Evolutionary conservation across 1,140 invertebrate species (phyloP).

Genomic region (Drosophila nebulosa): DNA sequence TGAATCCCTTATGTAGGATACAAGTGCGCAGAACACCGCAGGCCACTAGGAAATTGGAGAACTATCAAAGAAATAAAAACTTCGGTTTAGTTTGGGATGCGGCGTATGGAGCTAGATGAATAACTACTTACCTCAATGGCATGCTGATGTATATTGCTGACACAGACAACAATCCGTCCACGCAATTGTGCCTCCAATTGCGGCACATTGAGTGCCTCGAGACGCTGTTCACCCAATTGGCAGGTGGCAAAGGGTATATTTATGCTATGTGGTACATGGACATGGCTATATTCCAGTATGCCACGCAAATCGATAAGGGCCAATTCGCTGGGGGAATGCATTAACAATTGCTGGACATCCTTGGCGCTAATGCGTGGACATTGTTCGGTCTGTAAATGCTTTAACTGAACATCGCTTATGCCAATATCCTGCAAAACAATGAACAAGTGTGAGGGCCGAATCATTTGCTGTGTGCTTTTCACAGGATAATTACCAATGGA

Average conservation of each 20-base stretch:
- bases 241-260: conserved; percentile 93
- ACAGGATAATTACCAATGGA: conserved; percentile 22
- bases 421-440: conserved; percentile 84
- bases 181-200: conserved; percentile 83
- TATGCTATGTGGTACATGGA: conserved; percentile 89
- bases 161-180: conserved; percentile 88
- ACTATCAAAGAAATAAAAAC: conserved; percentile 82
- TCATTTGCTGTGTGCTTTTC: too few relatives aligned
- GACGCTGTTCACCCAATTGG: conserved; percentile 84
- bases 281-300: conserved; percentile 88
- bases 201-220: conserved; percentile 85
- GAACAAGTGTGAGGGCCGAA: too few relatives aligned
- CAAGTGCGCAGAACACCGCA: conserved; percentile 86
- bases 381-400: conserved; percentile 87
- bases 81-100: neutral
- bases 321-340: conserved; percentile 85
- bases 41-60: conserved; percentile 87
- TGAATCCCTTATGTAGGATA: conserved; percentile 87
- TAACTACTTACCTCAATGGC: conserved; percentile 85
- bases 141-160: conserved; percentile 89
- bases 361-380: conserved; percentile 91
- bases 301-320: conserved; percentile 90
- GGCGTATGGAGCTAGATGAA: conserved; percentile 16
- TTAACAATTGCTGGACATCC: conserved; percentile 89
- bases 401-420: conserved; percentile 83